Conservation (phyloP, 2,888 invertebrate genomes). For the Drosophila atripex region DNA sequence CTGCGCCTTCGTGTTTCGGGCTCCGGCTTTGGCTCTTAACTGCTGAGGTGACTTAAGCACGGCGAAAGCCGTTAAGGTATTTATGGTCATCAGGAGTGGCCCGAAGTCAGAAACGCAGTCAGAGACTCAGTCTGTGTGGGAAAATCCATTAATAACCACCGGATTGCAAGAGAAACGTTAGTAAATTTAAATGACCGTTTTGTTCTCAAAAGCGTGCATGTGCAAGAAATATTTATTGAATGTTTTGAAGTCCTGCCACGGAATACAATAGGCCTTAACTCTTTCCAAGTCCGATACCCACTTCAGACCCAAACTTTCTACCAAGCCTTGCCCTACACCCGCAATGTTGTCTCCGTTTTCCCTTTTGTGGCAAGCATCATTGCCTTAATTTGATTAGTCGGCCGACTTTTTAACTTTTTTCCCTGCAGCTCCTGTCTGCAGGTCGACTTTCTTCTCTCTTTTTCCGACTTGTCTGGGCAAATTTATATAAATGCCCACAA, state of each 20-base stretch:
- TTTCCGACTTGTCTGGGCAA: slow-evolving; percentile 60
- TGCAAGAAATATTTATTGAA: too few species aligned
- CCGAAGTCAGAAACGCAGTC: slow-evolving; percentile 24
- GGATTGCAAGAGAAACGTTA: neutral
- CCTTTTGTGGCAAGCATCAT: slow-evolving; percentile 1
- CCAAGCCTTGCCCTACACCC: neutral
- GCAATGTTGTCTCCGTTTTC: neutral
- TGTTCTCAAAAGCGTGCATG: neutral
- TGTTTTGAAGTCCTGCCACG: too few species aligned
- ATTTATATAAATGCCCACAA: slow-evolving; percentile 74
- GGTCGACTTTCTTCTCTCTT: slow-evolving; percentile 9
- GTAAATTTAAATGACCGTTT: neutral
- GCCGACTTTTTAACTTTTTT: slow-evolving; percentile 56
- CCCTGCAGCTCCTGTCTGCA: slow-evolving; percentile 24
- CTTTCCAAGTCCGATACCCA: neutral
- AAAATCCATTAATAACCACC: neutral
- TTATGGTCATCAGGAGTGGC: slow-evolving; percentile 58
- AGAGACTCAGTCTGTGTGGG: neutral
- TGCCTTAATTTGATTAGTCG: slow-evolving; percentile 59
- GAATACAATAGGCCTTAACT: too few species aligned
- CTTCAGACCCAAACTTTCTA: neutral
- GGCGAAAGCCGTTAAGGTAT: slow-evolving; percentile 76
- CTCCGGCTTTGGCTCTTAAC: slow-evolving; percentile 45
- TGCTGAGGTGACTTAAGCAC: slow-evolving; percentile 73
- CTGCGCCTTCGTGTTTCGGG: slow-evolving; percentile 9